Conservation (phyloP, 2,797 vertebrate genomes). For the Discoglossus pictus region DNA sequence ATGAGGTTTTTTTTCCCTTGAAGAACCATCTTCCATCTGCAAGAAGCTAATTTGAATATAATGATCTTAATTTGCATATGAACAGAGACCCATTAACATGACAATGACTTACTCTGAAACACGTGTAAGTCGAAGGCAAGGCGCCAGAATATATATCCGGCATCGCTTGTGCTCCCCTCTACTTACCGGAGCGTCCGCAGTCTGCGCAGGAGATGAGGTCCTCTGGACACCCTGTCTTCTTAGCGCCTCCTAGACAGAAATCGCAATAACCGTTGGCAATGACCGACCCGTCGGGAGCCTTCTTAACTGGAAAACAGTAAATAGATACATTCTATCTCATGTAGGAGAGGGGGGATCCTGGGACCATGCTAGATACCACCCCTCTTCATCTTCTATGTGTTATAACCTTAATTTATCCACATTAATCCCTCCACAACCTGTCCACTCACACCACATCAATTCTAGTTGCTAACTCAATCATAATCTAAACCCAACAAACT, state of each 20-base stretch:
- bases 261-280: conserved; percentile 93
- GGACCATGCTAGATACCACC: conserved; percentile 56
- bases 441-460: no score
- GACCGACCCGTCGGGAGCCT: conserved; percentile 88
- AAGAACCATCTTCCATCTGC: conserved; percentile 5
- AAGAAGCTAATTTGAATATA: conserved; percentile 11
- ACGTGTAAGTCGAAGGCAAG: conserved; percentile 3
- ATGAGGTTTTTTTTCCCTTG: conserved; percentile 6
- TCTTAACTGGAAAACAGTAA: conserved; percentile 80
- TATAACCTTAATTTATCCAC: no score
- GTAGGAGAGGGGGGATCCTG: conserved; percentile 48
- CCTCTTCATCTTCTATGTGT: no score
- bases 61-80: conserved; percentile 11
- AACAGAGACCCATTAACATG: conserved; percentile 14
- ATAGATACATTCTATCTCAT: neutral
- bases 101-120: neutral
- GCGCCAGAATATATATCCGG: neutral
- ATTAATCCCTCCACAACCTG: no score
- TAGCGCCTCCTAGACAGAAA: conserved; percentile 92
- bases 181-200: conserved; percentile 89
- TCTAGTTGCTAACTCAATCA: no score
- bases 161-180: no score
- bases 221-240: conserved; percentile 93
- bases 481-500: no score
- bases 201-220: conserved; percentile 95